phyloP scores from a whole-genome alignment of 2,113 vertebrate species.

The Cyphomyrus plagiostoma region DNA sequence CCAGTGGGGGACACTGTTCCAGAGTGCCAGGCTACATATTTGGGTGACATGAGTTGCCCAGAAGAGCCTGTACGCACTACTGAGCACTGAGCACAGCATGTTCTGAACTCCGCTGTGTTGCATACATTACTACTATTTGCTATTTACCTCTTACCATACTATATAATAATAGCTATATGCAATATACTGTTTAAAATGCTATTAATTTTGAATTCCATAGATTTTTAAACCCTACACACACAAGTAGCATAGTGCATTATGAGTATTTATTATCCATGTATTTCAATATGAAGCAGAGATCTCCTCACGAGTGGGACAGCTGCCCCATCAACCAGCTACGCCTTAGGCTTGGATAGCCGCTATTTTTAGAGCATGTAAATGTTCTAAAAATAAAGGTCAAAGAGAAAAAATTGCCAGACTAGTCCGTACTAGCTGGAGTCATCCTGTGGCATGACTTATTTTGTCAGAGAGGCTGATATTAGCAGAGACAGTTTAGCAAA shows the following conservation, averaged over 20 bases:
- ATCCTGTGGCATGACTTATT: neutral
- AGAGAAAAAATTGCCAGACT: neutral
- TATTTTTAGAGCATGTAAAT: constrained; percentile 11
- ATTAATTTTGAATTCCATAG: neutral
- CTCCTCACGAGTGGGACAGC: neutral
- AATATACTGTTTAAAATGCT: neutral
- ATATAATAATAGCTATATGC: neutral
- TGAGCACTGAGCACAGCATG: neutral
- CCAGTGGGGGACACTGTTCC: neutral
- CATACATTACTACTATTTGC: neutral
- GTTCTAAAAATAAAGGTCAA: constrained; percentile 9
- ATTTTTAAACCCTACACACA: neutral
- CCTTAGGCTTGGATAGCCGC: neutral
- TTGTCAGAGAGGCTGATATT: neutral
- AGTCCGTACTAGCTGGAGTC: neutral
- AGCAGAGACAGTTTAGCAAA: neutral
- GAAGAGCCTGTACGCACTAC: neutral
- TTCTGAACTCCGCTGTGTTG: neutral
- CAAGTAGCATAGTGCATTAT: neutral
- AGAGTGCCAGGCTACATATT: neutral
- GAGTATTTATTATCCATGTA: neutral
- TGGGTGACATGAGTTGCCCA: neutral
- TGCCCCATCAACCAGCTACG: neutral
- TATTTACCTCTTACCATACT: neutral
- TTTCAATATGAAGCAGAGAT: neutral